Conservation (phyloP, 1,140 invertebrate genomes). For the Camponotus pennsylvanicus region DNA sequence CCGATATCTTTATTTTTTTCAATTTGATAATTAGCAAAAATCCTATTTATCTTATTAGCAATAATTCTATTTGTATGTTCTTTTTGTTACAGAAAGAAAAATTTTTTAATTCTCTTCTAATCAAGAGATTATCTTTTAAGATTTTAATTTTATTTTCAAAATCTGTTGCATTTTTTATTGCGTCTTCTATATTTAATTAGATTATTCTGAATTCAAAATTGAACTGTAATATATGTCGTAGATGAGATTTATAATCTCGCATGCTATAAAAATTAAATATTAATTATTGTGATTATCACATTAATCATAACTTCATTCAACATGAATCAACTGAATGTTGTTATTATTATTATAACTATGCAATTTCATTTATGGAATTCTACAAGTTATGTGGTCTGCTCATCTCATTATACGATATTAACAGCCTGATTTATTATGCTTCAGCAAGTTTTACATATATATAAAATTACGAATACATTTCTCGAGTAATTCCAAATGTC, state of each 20-base stretch:
- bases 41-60: neutral
- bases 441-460: neutral
- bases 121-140: no score
- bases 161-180: neutral
- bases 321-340: constrained; percentile 16
- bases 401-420: constrained; percentile 24
- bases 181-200: neutral
- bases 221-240: neutral
- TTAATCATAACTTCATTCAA: constrained; percentile 22
- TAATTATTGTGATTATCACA: constrained; percentile 35
- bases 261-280: constrained; percentile 32
- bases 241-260: constrained; percentile 1
- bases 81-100: neutral
- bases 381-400: constrained; percentile 7
- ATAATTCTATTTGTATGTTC: neutral
- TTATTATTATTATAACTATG: constrained; percentile 1
- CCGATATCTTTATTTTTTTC: neutral
- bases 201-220: constrained; percentile 4
- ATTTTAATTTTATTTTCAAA: constrained; percentile 1
- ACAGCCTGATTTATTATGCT: constrained; percentile 4
- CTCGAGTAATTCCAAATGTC: neutral
- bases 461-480: neutral
- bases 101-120: neutral
- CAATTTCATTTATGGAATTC: constrained; percentile 17
- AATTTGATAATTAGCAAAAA: neutral